These are phyloP conservation scores for Scophthalmus maximus DNA, from an alignment of 2,113 vertebrate genomes.

Conservation along the genomic window DNA sequence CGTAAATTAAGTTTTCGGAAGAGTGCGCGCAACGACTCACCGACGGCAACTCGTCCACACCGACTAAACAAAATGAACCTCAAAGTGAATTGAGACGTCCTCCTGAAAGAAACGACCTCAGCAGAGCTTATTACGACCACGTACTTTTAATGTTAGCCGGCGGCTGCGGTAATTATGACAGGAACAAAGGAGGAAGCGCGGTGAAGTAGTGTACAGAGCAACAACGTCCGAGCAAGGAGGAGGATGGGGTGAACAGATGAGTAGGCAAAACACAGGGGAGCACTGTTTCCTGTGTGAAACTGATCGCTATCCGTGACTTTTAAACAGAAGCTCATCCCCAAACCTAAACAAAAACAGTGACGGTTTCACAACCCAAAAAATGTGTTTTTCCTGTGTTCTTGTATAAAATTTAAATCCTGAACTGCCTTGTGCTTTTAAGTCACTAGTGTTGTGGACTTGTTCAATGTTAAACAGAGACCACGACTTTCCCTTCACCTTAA, in stretches of 20 bases:
- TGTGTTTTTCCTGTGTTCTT: too few relatives aligned
- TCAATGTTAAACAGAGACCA: too few relatives aligned
- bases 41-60: too few relatives aligned
- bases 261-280: background rate
- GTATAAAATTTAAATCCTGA: too few relatives aligned
- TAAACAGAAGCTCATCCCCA: too few relatives aligned
- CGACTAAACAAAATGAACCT: background rate
- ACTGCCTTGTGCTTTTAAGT: too few relatives aligned
- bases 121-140: background rate
- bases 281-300: background rate
- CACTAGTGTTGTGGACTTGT: too few relatives aligned
- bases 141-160: background rate
- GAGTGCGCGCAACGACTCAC: background rate
- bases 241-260: background rate
- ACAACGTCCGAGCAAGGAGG: background rate
- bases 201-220: background rate
- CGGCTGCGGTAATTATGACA: background rate
- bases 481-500: too few relatives aligned
- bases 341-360: too few relatives aligned
- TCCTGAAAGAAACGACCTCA: background rate
- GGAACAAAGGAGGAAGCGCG: background rate
- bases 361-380: too few relatives aligned
- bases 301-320: too few relatives aligned
- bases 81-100: background rate
- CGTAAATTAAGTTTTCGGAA: constrained; percentile 29